Evolutionary conservation across 2,888 invertebrate species (phyloP), one percentile per base, ranked within the genome.

Genomic region (Sturmia bella): DNA sequence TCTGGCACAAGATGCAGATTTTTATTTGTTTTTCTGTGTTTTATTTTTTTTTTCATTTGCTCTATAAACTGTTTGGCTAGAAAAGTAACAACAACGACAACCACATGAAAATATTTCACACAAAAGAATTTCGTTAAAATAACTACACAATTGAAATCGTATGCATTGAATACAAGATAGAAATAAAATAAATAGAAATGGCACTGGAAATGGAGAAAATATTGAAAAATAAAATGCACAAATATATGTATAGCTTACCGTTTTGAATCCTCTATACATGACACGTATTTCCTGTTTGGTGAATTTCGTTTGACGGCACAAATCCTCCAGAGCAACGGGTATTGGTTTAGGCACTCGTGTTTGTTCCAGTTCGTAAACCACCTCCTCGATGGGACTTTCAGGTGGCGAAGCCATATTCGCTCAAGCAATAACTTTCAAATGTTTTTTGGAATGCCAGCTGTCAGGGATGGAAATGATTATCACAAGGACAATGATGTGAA

Each of bases 261-360:
- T 91, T 92, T 99, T 99, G 91, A 99, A 99, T 85, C 98, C 98
- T 87, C 98, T 93, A 91, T 99, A 99, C 97, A 99, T 98, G 88
- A 98, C 96, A 87, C 98, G 94, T 85, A 99, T 97, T 92, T 99
- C 99, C 90, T 97, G 97, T 88, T 97, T 94, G 63, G 97, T 96
- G 92, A 99, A 99, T 92, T 98, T 98, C 73, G 98, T 98, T 91
- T 96, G 96, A 86, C 96, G 93, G 91, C 97, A 97, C 79, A 98
- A 93, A 89, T 97, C 97, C 89, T 98, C 98, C 84, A 97, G 93
- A 19, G 96, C 96, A 56, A 96, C 96, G 54, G 96, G 96, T 84
- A 96, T 94, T 21, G 96, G 95, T 87, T 96, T 96, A 84, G 96
- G 96, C 88, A 91, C 90, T 87, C 96, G 92, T 88, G 94, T 94